Evolutionary conservation across 2,888 invertebrate species (phyloP), one percentile per base, ranked within the genome.

Genomic region (Calameuta pallipes): DNA sequence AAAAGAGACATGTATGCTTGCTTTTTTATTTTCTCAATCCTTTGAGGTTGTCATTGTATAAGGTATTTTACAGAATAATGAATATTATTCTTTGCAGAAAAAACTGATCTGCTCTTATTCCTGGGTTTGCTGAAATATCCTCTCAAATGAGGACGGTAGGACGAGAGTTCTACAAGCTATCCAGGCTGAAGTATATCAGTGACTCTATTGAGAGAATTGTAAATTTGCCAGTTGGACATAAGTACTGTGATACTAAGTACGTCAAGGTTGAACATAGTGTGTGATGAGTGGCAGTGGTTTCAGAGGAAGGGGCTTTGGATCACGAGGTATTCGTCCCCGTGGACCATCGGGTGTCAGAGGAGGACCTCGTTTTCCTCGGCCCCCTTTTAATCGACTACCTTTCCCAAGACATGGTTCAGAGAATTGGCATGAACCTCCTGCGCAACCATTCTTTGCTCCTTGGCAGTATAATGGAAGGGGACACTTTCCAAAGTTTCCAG

Each of bases 231-330:
- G 6, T 56, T 9, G 56, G 56, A 23, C 23, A 56, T 56, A 71
- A 31, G 71, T 12, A 34, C 12, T 0, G 71, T 71, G 71, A 23
- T 15, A 33, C 9, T 33, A 71, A 15, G 15, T 31, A 71, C 31
- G 31, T 34, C 15, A 34, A 34, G 71, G 71, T 34, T 31, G 31
- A 1, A 71, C 71, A 71, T 34, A 34, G 71, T 34, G 82, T 84
- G 88, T 86, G 80, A 89, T 89, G 89, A 89, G 87, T 80, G 77
- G 82, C 80, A 84, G 85, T 79, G 84, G 86, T 78, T 90, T 85
- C 75, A 86, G 89, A 78, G 89, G 89, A 80, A 86, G 89, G 82
- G 87, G 87, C 81, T 89, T 86, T 77, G 87, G 85, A 82, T 83
- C 84, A 82, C 86, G 87, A 75, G 87, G 85, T 73, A 74, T 83